Conservation (phyloP, 2,113 vertebrate genomes). For the Galemys pyrenaicus region DNA sequence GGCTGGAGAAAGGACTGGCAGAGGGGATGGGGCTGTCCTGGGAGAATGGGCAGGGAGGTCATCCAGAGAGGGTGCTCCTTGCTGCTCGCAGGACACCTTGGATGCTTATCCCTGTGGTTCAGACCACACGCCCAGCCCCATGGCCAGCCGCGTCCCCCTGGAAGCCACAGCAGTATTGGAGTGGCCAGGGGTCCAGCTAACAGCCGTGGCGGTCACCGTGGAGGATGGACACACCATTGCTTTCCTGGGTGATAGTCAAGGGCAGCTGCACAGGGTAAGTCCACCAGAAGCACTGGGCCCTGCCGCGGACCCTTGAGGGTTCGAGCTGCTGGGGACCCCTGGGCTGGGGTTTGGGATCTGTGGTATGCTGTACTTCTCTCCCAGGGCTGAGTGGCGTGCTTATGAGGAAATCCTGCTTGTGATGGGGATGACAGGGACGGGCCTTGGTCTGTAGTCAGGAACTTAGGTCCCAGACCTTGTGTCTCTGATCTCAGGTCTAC, state of each 20-base stretch:
- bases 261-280: constrained; percentile 94
- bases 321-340: not conserved
- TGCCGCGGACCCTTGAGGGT: not conserved
- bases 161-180: constrained; percentile 91
- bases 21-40: not conserved
- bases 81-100: constrained; percentile 90
- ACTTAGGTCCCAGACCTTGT: not conserved
- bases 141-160: constrained; percentile 93
- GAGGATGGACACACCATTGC: constrained; percentile 92
- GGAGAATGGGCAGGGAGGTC: not conserved
- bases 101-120: constrained; percentile 97
- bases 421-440: not conserved
- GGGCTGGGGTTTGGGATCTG: not conserved
- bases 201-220: constrained; percentile 93
- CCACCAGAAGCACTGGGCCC: not conserved
- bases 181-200: constrained; percentile 90
- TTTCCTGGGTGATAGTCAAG: constrained; percentile 96
- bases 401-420: not conserved
- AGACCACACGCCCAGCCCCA: constrained; percentile 98
- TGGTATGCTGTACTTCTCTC: not conserved
- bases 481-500: constrained; percentile 88
- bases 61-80: not conserved
- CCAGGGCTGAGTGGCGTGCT: not conserved
- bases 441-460: not conserved
- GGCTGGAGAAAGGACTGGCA: not conserved